Evolutionary conservation across 2,797 vertebrate species (phyloP).

Genomic region (Pempheris klunzingeri): DNA sequence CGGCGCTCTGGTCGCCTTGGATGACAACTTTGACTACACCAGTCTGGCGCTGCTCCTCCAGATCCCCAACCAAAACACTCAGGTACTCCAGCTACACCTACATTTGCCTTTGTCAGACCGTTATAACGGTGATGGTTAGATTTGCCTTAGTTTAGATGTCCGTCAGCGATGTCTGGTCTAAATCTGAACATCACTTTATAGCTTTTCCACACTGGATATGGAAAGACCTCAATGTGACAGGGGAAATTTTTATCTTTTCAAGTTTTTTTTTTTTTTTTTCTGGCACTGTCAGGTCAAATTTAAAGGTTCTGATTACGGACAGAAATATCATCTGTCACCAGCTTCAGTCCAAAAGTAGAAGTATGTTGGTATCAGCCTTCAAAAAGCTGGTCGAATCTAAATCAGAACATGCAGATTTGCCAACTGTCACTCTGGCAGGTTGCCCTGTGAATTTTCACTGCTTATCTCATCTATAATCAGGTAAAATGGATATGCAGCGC

Average conservation of each 20-base stretch:
- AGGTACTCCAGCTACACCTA: slow-evolving; percentile 79
- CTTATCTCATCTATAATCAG: slow-evolving; percentile 45
- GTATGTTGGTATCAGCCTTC: slow-evolving; percentile 32
- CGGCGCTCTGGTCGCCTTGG: slow-evolving; percentile 94
- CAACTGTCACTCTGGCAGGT: slow-evolving; percentile 60
- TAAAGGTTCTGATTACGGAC: slow-evolving; percentile 27
- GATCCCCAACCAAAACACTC: slow-evolving; percentile 98
- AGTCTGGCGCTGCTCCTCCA: slow-evolving; percentile 97
- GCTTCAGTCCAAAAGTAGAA: slow-evolving; percentile 43
- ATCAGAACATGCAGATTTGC: slow-evolving; percentile 63
- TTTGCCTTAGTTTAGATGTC: too few relatives aligned
- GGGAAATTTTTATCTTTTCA: neutral
- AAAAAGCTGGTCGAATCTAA: slow-evolving; percentile 52
- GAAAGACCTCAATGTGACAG: neutral
- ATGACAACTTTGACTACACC: slow-evolving; percentile 98
- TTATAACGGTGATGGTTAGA: too few relatives aligned
- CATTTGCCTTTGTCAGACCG: too few relatives aligned
- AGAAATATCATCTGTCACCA: slow-evolving; percentile 29
- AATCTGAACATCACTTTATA: neutral
- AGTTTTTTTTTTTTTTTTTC: neutral
- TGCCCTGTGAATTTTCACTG: slow-evolving; percentile 51
- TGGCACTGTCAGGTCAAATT: neutral
- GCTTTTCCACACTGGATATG: neutral
- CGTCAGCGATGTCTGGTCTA: neutral
- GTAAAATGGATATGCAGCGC: slow-evolving; percentile 34